Percentiles rank a stretch among this genome's conserved stretches.
Evolutionary conservation across 2,113 vertebrate genomes (phyloP).

Genomic region (Turnix velox): DNA sequence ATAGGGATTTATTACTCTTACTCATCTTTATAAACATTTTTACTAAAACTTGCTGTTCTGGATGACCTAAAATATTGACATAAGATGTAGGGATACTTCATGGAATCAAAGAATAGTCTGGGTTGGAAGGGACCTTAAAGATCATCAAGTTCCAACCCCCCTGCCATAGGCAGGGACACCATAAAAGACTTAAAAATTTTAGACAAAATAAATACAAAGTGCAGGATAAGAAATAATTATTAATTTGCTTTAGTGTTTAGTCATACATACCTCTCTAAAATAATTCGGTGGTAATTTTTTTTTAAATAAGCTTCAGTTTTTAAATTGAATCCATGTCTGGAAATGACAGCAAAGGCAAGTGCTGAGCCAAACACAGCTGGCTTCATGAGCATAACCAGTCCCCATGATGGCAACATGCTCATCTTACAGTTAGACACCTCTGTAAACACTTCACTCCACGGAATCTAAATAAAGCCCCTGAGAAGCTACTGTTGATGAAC

Average conservation of each 20-base stretch:
- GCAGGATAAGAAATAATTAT: neutral
- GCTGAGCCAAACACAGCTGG: neutral
- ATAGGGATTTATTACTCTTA: neutral
- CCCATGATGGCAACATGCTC: rapidly evolving
- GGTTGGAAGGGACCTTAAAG: too few relatives aligned
- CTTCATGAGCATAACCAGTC: neutral
- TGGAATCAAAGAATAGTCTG: too few relatives aligned
- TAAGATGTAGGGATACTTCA: neutral
- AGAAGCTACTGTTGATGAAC: neutral
- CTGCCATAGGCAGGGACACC: too few relatives aligned
- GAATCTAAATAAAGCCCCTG: neutral
- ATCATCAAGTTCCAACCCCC: too few relatives aligned
- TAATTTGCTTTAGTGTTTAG: neutral
- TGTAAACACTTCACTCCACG: neutral
- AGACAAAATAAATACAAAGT: neutral
- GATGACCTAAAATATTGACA: too few relatives aligned
- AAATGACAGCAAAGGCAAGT: rapidly evolving
- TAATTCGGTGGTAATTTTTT: neutral
- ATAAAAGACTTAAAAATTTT: neutral
- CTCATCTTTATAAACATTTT: neutral
- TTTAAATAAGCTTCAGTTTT: neutral
- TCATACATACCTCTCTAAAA: neutral
- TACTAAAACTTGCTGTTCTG: neutral
- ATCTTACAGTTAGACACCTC: neutral
- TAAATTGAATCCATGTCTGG: neutral